Conservation (phyloP, 2,113 vertebrate genomes). For the Nasalis larvatus region DNA sequence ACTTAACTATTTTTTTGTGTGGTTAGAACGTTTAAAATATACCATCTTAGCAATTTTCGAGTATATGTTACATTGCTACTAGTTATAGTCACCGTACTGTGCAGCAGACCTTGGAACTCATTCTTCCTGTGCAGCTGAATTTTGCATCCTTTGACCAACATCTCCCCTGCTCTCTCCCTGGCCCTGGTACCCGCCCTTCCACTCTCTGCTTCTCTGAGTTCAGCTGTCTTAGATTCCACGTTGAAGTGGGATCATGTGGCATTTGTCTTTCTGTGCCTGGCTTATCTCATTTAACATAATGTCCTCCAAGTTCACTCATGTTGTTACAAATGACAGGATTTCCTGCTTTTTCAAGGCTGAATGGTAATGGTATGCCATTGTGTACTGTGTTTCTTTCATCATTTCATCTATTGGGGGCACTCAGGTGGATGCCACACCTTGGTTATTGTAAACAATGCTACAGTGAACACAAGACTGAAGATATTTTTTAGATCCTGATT, state of each 20-base stretch:
- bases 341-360: no score
- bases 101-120: not conserved
- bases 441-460: not conserved
- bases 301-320: not conserved
- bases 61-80: not conserved
- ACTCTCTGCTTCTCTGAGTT: not conserved
- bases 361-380: no score
- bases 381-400: not conserved
- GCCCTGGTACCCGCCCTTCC: not conserved
- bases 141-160: not conserved
- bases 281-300: no score
- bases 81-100: not conserved
- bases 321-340: not conserved
- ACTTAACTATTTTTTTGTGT: not conserved
- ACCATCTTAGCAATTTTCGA: not conserved
- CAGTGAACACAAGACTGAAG: not conserved
- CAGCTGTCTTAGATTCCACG: no score
- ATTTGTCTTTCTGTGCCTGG: not conserved
- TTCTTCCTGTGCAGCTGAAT: not conserved
- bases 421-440: no score
- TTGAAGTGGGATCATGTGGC: not conserved
- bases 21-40: not conserved
- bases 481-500: not conserved
- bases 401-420: not conserved
- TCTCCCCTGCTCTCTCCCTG: not conserved